Conservation (phyloP, 2,113 vertebrate species). For the Oryzias woworae region DNA sequence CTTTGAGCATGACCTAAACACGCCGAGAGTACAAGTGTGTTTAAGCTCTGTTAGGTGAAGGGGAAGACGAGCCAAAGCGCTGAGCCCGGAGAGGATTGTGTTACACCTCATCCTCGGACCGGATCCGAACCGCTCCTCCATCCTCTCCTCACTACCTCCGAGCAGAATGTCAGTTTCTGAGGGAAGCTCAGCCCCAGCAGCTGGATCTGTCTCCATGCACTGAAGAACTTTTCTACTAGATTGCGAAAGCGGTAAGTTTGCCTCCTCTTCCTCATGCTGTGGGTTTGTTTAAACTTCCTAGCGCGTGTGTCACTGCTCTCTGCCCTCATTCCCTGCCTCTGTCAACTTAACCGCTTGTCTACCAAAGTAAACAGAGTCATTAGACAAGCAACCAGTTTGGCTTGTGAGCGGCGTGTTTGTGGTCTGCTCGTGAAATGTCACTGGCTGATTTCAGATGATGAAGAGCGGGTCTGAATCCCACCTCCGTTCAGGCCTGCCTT, state of each 20-base stretch:
- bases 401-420: neutral
- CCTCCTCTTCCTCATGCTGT: neutral
- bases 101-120: slow-evolving; percentile 7
- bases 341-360: slow-evolving; percentile 36
- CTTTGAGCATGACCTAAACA: slow-evolving; percentile 81
- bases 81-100: slow-evolving; percentile 38
- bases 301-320: slow-evolving; percentile 13
- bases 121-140: slow-evolving; percentile 29
- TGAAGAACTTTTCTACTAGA: slow-evolving; percentile 64
- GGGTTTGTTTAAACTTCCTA: slow-evolving; percentile 10
- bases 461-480: too few species aligned
- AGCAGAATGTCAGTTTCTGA: slow-evolving; percentile 50
- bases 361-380: slow-evolving; percentile 33
- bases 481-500: too few species aligned
- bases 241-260: slow-evolving; percentile 62
- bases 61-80: slow-evolving; percentile 40
- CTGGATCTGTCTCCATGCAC: slow-evolving; percentile 36
- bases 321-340: slow-evolving; percentile 4
- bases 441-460: too few species aligned
- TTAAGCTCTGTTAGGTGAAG: slow-evolving; percentile 44
- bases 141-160: slow-evolving; percentile 1
- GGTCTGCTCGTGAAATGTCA: too few species aligned
- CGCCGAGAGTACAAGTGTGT: slow-evolving; percentile 55
- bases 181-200: slow-evolving; percentile 31
- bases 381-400: slow-evolving; percentile 35